Evolutionary conservation across 2,797 vertebrate genomes (phyloP), one percentile per base, ranked within the genome.

Genomic region (Takifugu rubripes): DNA sequence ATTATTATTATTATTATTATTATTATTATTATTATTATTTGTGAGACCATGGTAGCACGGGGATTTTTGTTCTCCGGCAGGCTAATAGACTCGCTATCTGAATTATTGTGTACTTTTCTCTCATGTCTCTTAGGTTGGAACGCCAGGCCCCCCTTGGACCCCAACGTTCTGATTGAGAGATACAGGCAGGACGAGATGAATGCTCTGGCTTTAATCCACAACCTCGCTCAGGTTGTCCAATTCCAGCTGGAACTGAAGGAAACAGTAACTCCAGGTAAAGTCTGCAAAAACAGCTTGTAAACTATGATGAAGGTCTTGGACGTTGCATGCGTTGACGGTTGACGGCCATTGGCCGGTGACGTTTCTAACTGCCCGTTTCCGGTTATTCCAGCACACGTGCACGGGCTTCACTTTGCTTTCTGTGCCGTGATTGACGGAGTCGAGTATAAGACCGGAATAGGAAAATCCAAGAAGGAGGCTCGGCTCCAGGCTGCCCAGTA

Each of bases 401-500:
- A 25, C 53, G 90, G 92, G n/a, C 65, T 93, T 25, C 94, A 92
- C 67, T 99, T 98, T 89, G 95, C 96, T 51, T 96, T 96, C 68
- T 95, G 94, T 84, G 96, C 92, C 56, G 84, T 98, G 75, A 86
- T 98, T 45, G 91, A 97, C 75, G 96, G 94, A 10, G 61, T 95
- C 59, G 61, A 88, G 50, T 94, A 96, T 76, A 93, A 91, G 81
- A 94, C 93, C 12, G 97, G 96, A 45, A 87, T 96, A 81, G 97
- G 96, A n/a, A 79, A 42, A 65, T 96, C 79, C 61, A 99, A 97
- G 79, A 99, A 97, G 77, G 91, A 92, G 27, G 93, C 96, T 24
- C 92, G 90, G 63, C 77, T 77, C 50, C 92, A 89, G 74, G 96
- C 97, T 14, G 93, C 94, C 5, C 84, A 90, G 71, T 64, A 95